A percentile compares a stretch with the other conserved stretches of the same genome.
phyloP scores from a whole-genome alignment of 2,113 vertebrate species.

The human (Homo sapiens) region DNA sequence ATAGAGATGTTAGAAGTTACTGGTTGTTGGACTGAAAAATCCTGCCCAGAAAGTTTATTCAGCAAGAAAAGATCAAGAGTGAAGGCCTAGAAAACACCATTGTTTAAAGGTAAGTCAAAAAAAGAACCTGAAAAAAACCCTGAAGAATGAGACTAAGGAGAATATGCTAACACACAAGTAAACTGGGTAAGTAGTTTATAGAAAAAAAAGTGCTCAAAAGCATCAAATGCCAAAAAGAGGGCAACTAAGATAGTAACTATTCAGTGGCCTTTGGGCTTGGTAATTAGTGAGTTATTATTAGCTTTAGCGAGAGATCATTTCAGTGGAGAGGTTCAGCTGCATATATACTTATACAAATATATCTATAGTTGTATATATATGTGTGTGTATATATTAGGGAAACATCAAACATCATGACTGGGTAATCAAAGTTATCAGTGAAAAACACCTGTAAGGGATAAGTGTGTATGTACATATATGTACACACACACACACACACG shows the following conservation, averaged over 20 bases:
- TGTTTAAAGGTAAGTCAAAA: not conserved
- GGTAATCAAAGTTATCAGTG: too few species aligned
- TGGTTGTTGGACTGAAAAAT: not conserved
- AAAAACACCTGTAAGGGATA: too few species aligned
- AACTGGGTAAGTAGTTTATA: not conserved
- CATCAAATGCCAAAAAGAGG: not conserved
- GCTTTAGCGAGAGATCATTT: not conserved
- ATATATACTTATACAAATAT: not conserved
- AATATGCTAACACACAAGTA: not conserved
- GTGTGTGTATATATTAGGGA: not conserved
- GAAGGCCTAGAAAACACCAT: not conserved
- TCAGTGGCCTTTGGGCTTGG: not conserved
- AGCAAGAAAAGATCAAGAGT: not conserved
- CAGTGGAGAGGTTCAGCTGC: not conserved
- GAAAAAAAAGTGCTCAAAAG: not conserved
- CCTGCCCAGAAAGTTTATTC: not conserved
- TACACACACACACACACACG: not conserved
- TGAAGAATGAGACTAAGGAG: not conserved
- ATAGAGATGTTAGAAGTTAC: not conserved
- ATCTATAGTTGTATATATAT: not conserved
- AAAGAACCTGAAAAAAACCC: not conserved
- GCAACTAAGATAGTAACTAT: not conserved
- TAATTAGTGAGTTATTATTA: not conserved
- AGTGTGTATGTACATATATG: not conserved
- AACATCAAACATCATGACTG: too few species aligned